These are phyloP conservation scores for Micoletzkya japonica DNA, from an alignment of 2,888 invertebrate genomes.

Conservation along the genomic window DNA sequence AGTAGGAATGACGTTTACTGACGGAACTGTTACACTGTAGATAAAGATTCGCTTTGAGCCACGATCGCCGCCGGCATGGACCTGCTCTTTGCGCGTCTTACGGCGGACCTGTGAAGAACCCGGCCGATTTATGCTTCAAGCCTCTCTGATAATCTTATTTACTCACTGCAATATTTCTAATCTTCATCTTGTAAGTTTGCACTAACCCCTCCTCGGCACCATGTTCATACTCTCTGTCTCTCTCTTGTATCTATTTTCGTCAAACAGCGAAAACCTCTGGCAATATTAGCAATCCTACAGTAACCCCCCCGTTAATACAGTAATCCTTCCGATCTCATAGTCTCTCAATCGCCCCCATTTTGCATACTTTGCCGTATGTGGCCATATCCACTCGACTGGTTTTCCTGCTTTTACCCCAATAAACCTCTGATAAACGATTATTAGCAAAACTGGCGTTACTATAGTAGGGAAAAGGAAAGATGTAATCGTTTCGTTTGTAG, in stretches of 20 bases:
- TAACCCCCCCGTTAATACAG: too few species aligned
- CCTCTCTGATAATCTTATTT: neutral
- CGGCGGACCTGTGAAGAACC: constrained; percentile 12
- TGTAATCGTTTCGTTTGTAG: too few species aligned
- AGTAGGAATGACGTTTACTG: too few species aligned
- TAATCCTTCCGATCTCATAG: too few species aligned
- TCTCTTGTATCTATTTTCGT: neutral
- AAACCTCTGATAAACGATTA: too few species aligned
- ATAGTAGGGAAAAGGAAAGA: too few species aligned
- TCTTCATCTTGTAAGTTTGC: neutral
- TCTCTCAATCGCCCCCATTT: too few species aligned
- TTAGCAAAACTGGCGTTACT: too few species aligned
- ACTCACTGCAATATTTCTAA: neutral
- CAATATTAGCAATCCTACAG: neutral
- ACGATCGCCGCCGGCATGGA: constrained; percentile 29
- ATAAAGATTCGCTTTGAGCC: neutral
- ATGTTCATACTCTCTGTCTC: neutral
- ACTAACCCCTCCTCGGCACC: neutral
- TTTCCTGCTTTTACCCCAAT: too few species aligned
- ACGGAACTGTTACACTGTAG: neutral
- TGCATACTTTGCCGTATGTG: too few species aligned
- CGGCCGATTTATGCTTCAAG: neutral
- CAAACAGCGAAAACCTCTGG: neutral
- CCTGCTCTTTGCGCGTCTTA: constrained; percentile 22
- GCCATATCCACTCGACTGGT: too few species aligned